A percentile compares a stretch with the other conserved stretches of the same genome.
These are phyloP conservation scores for Argyrosomus regius DNA, from an alignment of 2,797 vertebrate genomes.

Conservation along the genomic window DNA sequence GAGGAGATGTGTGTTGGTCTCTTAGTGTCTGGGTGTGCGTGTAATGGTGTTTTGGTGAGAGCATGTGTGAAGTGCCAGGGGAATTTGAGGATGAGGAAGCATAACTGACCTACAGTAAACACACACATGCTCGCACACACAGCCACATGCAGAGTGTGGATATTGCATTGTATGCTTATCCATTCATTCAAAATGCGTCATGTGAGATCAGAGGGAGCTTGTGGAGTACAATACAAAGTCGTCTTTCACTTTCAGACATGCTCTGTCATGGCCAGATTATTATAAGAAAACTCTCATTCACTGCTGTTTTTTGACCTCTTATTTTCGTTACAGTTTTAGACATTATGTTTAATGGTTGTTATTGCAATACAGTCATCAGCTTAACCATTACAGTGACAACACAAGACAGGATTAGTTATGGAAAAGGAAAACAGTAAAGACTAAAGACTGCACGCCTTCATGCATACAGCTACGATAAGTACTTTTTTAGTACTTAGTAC, in stretches of 20 bases:
- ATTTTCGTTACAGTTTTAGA: not conserved
- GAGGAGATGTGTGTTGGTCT: conserved; percentile 32
- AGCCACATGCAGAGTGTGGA: conserved; percentile 33
- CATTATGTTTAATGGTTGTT: not conserved
- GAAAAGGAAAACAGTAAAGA: not conserved
- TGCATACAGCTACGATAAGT: not conserved
- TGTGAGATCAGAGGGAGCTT: conserved; percentile 41
- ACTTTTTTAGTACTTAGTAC: too few species aligned
- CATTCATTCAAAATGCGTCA: conserved; percentile 47
- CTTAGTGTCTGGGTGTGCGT: conserved; percentile 37
- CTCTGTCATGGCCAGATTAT: not conserved
- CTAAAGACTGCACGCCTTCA: not conserved
- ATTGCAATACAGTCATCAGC: not conserved
- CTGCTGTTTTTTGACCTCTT: not conserved
- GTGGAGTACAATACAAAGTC: conserved; percentile 19
- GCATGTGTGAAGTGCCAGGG: conserved; percentile 53
- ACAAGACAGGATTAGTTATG: not conserved
- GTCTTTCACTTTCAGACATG: conserved; percentile 27
- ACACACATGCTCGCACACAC: conserved; percentile 37
- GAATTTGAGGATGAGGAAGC: conserved; percentile 56
- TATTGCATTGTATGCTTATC: conserved; percentile 69
- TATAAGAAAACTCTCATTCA: not conserved
- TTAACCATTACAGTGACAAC: not conserved
- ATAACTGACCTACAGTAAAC: conserved; percentile 69
- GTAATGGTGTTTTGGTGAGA: conserved; percentile 50